Base-by-base conservation (phyloP, 2,888 invertebrate genomes). In the Candidula unifasciata region DNA sequence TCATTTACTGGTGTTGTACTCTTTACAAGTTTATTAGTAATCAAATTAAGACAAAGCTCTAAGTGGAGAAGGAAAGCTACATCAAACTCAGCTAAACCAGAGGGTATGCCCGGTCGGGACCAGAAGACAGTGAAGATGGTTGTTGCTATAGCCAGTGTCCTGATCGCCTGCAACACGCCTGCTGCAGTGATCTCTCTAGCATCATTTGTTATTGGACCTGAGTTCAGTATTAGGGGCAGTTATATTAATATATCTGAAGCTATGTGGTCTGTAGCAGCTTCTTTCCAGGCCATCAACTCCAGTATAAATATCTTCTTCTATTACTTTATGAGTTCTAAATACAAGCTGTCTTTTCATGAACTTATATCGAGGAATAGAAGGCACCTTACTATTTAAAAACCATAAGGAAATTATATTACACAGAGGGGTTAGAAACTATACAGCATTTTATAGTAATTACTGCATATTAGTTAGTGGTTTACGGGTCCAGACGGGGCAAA, bases 261-360 rank as follows among this genome's bases (percentile, higher is more conserved):
- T 6, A 30, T 57, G 27, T 66, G 66, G 66, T 37, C 68, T 13
- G 13, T 80, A 18, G 66, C 35, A 27, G 37, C 37, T 1, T 21
- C 35, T 6, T 35, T 68, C 13, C 64, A 80, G 44, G 27, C 37
- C 3, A 37, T 80, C 5, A 64, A 80, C 35, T 80, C 80, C 2
- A 80, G 80, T 27, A n/a, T 80, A 8, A 80, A 60, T 30, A 68
- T 80, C 3, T 27, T 80, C 0, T 64, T 68, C 0, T 80, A 80
- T 33, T 80, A 80, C 21, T 27, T 10, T 3, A 80, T 80, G 80
- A 80, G 80, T 18, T 68, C 80, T 8, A 80, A 68, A 44, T 80
- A 68, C 52, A 35, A 44, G 30, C 52, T 66, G 27, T 44, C n/a
- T 33, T 30, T 68, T 68, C 60, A 21, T 52, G 44, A 44, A 44